Percentiles rank a stretch among this genome's conserved stretches.
These are phyloP conservation scores for Greenwoodochromis staneri DNA, from an alignment of 2,113 vertebrate species.

Conservation along the genomic window DNA sequence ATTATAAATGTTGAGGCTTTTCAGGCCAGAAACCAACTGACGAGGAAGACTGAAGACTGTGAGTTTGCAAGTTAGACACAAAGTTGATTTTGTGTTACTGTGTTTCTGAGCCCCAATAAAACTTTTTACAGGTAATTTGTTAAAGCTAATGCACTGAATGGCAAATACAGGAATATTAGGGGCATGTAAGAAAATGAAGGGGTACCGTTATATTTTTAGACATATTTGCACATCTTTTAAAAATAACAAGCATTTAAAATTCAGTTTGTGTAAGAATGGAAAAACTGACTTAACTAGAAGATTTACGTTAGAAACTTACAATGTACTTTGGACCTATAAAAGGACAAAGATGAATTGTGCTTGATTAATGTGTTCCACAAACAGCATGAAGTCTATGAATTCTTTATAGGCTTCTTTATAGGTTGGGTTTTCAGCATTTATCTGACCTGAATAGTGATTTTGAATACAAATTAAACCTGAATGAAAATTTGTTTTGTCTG, in stretches of 20 bases:
- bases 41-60: not conserved
- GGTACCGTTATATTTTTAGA: not conserved
- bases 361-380: not conserved
- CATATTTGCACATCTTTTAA: not conserved
- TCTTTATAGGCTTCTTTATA: not conserved
- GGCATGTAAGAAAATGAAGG: not conserved
- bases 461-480: not conserved
- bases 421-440: not conserved
- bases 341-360: not conserved
- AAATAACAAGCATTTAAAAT: not conserved
- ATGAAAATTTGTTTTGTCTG: not conserved
- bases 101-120: not conserved
- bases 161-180: not conserved
- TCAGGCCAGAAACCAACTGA: not conserved
- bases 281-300: not conserved
- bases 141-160: not conserved
- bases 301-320: not conserved
- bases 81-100: not conserved
- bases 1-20: not conserved
- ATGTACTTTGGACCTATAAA: not conserved
- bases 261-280: not conserved
- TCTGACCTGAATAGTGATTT: not conserved
- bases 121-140: not conserved
- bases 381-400: not conserved
- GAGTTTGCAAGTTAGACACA: not conserved